phyloP scores from a whole-genome alignment of 2,888 invertebrate genomes.

The Eupeodes luniger region DNA sequence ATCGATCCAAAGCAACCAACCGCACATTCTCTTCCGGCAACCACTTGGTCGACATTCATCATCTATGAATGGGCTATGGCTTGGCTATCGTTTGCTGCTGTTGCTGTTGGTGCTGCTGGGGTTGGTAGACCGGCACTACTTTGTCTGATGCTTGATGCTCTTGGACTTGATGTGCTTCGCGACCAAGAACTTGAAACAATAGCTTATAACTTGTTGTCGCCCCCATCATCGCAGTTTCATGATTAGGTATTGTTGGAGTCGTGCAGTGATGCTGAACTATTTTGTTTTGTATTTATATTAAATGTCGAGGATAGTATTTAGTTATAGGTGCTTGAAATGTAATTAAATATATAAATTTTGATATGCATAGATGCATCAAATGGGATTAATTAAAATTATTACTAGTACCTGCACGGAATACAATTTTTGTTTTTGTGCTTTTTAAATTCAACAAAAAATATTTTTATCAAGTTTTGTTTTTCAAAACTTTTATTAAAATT shows the following conservation, averaged over 20 bases:
- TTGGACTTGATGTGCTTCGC: constrained; percentile 49
- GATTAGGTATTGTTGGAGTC: constrained; percentile 1
- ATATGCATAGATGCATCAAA: background rate
- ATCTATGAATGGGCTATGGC: constrained; percentile 47
- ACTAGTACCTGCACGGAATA: no score
- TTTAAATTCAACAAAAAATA: no score
- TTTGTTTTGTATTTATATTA: background rate
- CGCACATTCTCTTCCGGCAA: constrained; percentile 75
- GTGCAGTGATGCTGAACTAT: constrained; percentile 45
- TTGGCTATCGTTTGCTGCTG: constrained; percentile 8
- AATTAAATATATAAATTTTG: background rate
- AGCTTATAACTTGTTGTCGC: constrained; percentile 47
- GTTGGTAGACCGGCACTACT: constrained; percentile 42
- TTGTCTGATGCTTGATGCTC: constrained; percentile 45
- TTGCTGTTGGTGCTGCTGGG: background rate
- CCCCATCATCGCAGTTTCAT: background rate
- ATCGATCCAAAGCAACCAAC: constrained; percentile 68
- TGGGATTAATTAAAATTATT: background rate
- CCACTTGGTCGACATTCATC: constrained; percentile 71
- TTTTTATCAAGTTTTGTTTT: no score
- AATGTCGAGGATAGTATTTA: background rate
- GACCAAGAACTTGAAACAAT: constrained; percentile 73
- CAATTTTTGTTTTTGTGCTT: no score
- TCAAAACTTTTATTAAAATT: no score
- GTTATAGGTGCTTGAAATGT: background rate